Evolutionary conservation across 2,888 invertebrate species (phyloP).

Genomic region (Bursaphelenchus okinawaensis): DNA sequence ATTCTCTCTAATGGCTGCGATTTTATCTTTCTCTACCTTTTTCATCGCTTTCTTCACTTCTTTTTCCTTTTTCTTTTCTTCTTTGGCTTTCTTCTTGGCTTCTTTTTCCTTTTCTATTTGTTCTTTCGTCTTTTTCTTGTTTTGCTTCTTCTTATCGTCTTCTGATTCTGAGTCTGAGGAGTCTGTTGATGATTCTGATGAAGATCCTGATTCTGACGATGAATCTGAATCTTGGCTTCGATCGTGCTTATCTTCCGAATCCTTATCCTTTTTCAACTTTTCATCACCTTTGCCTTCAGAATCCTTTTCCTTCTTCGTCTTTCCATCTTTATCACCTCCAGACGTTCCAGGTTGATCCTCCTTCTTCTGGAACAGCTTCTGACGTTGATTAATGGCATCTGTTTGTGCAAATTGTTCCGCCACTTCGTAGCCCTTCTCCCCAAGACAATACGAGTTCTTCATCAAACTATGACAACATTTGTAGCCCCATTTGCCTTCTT

Average conservation of each 20-base stretch:
- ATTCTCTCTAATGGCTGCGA: slow-evolving; percentile 7
- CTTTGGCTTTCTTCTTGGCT: no score
- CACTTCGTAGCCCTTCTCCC: slow-evolving; percentile 63
- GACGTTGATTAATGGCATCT: slow-evolving; percentile 20
- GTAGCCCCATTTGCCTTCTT: slow-evolving; percentile 86
- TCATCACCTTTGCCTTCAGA: slow-evolving; percentile 9
- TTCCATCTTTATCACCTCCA: slow-evolving; percentile 8
- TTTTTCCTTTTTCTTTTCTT: slow-evolving; percentile 20
- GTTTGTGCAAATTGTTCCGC: slow-evolving; percentile 18
- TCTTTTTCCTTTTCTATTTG: slow-evolving; percentile 17
- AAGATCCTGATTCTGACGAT: slow-evolving; percentile 2
- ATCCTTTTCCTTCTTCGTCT: slow-evolving; percentile 15
- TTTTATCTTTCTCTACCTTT: slow-evolving; percentile 31
- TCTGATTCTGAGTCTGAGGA: background rate
- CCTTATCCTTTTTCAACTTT: slow-evolving; percentile 21
- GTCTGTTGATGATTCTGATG: slow-evolving; percentile 27
- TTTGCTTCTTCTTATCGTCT: background rate
- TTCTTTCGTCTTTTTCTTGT: background rate
- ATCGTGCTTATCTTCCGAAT: background rate
- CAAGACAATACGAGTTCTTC: slow-evolving; percentile 77
- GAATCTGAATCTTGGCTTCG: background rate
- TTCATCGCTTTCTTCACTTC: slow-evolving; percentile 37
- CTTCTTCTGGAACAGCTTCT: background rate
- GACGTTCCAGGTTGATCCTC: background rate
- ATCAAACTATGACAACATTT: slow-evolving; percentile 88